Base-by-base conservation (phyloP, 2,888 invertebrate species). In the Drosophila formosana region DNA sequence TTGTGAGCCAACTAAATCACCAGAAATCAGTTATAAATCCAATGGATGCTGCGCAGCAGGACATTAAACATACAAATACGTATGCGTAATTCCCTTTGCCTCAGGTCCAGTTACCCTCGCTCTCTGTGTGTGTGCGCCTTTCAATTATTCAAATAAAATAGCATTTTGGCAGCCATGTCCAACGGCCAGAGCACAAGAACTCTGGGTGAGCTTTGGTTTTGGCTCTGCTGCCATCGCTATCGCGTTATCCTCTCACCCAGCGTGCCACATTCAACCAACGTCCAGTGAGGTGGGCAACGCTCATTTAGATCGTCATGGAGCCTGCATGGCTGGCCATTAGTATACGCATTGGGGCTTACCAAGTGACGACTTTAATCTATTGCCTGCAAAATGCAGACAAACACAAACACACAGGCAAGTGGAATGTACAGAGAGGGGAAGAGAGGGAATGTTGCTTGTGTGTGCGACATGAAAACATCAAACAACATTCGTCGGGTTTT, bases 41-140 rank as follows among this genome's bases (percentile, higher is more conserved):
- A 66, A 73, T 78, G 72, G 66, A 68, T 69, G 65, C 34, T 72
- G 66, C 65, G 50, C 75, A 61, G 75, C 76, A 73, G 74, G 76
- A 80, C 88, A 89, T 89, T 82, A 75, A 75, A 89, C 80, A 77
- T 71, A 79, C 82, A 85, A 82, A 87, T 87, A 80, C 81, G 78
- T 80, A 84, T 90, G 89, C 88, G 90, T 89, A 87, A 90, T 90
- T 90, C 90, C 78, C 83, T 83, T 90, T 88, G 70, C 71, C 86
- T 26, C 13, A 46, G 37, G 26, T 25, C 32, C 43, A 30, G 26
- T 56, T 4, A 30, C 23, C 50, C 55, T 46, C 13, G 26, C 13
- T 32, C 9, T 70, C 60, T 47, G 50, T 47, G 28, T 70, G 53
- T 45, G 67, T 71, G 49, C 58, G 71, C 66, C 76, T 71, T 77